These are phyloP conservation scores for Cacoxenus indagator DNA, from an alignment of 2,888 invertebrate species.

Conservation along the genomic window DNA sequence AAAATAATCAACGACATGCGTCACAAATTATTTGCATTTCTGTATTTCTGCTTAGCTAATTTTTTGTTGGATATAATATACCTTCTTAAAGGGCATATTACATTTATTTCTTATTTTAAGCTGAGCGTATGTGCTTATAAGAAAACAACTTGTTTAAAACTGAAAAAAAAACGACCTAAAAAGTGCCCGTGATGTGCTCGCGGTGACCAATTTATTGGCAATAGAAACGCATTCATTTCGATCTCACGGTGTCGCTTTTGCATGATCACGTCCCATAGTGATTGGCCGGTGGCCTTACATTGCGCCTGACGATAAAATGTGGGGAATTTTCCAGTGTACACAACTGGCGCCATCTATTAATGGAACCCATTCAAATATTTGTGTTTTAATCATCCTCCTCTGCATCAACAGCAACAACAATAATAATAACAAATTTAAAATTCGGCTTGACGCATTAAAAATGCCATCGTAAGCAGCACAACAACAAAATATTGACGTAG, in stretches of 20 bases:
- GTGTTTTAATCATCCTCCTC: too few species aligned
- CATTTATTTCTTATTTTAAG: constrained; percentile 38
- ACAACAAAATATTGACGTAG: neutral
- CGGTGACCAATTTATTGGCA: neutral
- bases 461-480: too few species aligned
- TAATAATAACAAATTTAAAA: neutral
- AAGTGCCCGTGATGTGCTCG: too few species aligned
- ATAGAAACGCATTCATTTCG: neutral
- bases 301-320: neutral
- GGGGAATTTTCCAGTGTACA: neutral
- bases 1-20: neutral
- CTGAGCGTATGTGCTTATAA: too few species aligned
- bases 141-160: too few species aligned
- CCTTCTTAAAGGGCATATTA: constrained; percentile 2
- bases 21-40: neutral
- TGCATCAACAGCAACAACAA: neutral
- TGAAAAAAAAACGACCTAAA: too few species aligned
- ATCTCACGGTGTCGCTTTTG: neutral
- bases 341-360: neutral
- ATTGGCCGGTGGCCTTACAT: too few species aligned
- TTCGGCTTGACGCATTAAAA: neutral
- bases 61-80: neutral
- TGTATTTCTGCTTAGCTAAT: neutral
- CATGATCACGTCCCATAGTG: too few species aligned
- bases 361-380: too few species aligned